These are phyloP conservation scores for Lithophane semibrunnea DNA, from an alignment of 2,888 invertebrate genomes.

Conservation along the genomic window DNA sequence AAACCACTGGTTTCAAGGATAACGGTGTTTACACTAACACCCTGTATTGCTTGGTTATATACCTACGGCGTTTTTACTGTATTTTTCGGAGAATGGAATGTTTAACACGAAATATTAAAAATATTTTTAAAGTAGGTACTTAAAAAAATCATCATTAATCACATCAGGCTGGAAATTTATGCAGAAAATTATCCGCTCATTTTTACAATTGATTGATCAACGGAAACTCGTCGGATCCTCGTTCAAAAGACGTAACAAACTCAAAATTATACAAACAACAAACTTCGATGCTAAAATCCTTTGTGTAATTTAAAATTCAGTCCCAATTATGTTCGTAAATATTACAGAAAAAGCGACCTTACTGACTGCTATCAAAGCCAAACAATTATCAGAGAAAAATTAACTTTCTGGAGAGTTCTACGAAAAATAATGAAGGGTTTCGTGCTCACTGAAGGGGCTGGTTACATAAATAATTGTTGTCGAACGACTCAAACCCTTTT, in stretches of 20 bases:
- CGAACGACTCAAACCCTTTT: constrained; percentile 60
- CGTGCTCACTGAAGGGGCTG: constrained; percentile 30
- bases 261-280: constrained; percentile 44
- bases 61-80: too few species aligned
- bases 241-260: constrained; percentile 38
- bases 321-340: constrained; percentile 64
- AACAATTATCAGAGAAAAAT: constrained; percentile 73
- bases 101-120: background rate
- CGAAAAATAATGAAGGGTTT: constrained; percentile 71
- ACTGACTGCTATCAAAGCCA: constrained; percentile 54
- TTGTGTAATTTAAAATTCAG: constrained; percentile 64
- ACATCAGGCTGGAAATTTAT: background rate
- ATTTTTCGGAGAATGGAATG: background rate
- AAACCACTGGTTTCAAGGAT: too few species aligned
- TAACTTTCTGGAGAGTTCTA: constrained; percentile 67
- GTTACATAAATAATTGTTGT: constrained; percentile 68
- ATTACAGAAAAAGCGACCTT: constrained; percentile 51
- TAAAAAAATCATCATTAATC: background rate
- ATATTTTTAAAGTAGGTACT: too few species aligned
- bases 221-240: background rate
- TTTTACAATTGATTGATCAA: constrained; percentile 4
- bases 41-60: background rate
- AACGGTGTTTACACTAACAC: too few species aligned
- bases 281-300: constrained; percentile 56
- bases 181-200: background rate